Conservation (phyloP, 2,888 invertebrate species). For the Leptarthrus brevirostris region DNA sequence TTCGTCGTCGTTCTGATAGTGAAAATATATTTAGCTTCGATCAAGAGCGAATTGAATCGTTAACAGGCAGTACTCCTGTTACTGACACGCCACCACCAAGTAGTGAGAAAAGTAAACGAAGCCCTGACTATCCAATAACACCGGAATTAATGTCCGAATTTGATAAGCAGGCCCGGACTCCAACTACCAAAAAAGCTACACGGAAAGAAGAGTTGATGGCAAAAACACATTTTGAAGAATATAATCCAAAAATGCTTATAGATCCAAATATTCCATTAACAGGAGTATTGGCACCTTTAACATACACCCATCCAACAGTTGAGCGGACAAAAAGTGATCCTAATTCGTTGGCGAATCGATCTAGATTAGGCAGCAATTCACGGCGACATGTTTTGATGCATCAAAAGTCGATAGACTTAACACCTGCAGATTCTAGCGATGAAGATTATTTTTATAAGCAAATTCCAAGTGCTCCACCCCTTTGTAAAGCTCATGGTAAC, state of each 20-base stretch:
- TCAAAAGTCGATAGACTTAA: conserved; percentile 86
- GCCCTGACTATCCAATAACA: conserved; percentile 69
- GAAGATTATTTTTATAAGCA: conserved; percentile 83
- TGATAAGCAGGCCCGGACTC: conserved; percentile 69
- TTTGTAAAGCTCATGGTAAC: conserved; percentile 79
- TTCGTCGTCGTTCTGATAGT: conserved; percentile 76
- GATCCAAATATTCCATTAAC: conserved; percentile 64
- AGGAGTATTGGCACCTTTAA: conserved; percentile 70
- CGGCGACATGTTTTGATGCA: conserved; percentile 85
- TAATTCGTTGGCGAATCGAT: conserved; percentile 79
- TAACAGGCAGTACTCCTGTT: conserved; percentile 70
- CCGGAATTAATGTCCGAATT: conserved; percentile 74
- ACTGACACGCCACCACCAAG: conserved; percentile 61
- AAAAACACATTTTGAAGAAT: conserved; percentile 76
- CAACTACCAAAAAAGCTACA: conserved; percentile 68
- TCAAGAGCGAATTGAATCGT: conserved; percentile 79
- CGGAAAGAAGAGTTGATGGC: conserved; percentile 75
- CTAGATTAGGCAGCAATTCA: conserved; percentile 77
- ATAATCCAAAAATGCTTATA: conserved; percentile 75
- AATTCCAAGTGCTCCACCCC: conserved; percentile 78
- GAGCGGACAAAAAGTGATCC: conserved; percentile 90
- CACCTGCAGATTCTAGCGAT: conserved; percentile 86
- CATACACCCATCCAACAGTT: conserved; percentile 77
- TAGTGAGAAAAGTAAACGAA: conserved; percentile 71
- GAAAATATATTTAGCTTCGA: conserved; percentile 81